phyloP scores from a whole-genome alignment of 2,888 invertebrate genomes.

The Chrysolina oricalcia region DNA sequence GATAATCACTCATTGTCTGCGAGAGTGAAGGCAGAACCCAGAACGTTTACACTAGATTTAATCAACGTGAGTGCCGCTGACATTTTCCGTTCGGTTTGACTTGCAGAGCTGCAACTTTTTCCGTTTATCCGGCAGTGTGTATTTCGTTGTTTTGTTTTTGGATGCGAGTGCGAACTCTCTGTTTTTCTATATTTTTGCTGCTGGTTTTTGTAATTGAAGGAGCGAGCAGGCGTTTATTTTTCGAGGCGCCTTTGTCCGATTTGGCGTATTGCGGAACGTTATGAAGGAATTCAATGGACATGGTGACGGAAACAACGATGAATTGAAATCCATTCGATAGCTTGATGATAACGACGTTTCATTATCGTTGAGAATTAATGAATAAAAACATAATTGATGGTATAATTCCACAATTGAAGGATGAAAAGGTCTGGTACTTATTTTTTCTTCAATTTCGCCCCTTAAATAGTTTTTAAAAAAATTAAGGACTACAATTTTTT shows the following conservation, averaged over 20 bases:
- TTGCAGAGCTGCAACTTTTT: constrained; percentile 28
- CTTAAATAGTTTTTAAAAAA: too few relatives aligned
- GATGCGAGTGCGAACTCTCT: not conserved
- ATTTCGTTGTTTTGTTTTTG: constrained; percentile 14
- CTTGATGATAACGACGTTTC: too few relatives aligned
- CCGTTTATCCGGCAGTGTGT: not conserved
- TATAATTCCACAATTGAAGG: too few relatives aligned
- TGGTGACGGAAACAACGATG: too few relatives aligned
- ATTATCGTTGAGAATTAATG: too few relatives aligned
- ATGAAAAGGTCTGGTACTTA: too few relatives aligned
- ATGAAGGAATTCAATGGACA: too few relatives aligned
- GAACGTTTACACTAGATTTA: constrained; percentile 47
- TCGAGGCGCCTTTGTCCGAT: not conserved
- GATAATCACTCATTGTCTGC: constrained; percentile 54
- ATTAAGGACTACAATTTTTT: too few relatives aligned
- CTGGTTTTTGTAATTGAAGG: not conserved
- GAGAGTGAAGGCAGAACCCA: constrained; percentile 41
- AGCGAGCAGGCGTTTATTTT: not conserved
- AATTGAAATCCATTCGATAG: too few relatives aligned
- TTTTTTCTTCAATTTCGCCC: too few relatives aligned
- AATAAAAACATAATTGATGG: too few relatives aligned
- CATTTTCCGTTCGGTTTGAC: constrained; percentile 39
- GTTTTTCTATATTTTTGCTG: not conserved
- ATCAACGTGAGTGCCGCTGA: constrained; percentile 48
- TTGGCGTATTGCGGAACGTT: not conserved